These are phyloP conservation scores for Leptosomus discolor DNA, from an alignment of 2,113 vertebrate species.

Conservation along the genomic window DNA sequence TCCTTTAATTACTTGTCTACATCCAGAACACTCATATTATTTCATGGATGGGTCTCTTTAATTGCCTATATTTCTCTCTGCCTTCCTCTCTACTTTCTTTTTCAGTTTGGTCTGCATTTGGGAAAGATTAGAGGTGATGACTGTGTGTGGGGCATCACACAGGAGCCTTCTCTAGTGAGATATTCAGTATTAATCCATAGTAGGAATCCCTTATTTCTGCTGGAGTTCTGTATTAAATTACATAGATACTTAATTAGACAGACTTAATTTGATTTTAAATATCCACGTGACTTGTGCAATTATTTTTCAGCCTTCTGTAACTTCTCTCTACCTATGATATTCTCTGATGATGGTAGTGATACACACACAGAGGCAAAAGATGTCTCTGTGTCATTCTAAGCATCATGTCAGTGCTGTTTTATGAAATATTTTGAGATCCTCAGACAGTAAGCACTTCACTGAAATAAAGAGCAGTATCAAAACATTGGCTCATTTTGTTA, in stretches of 20 bases:
- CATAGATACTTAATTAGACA: slow-evolving; percentile 5
- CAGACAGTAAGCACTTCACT: not conserved
- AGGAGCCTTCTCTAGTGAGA: not conserved
- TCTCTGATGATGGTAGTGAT: not conserved
- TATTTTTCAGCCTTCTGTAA: not conserved
- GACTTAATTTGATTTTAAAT: slow-evolving; percentile 19
- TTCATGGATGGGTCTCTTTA: not conserved
- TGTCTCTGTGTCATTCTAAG: not conserved
- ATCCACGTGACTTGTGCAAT: not conserved
- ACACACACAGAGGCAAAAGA: not conserved
- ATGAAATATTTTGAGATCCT: not conserved
- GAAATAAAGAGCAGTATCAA: not conserved
- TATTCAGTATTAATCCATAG: not conserved
- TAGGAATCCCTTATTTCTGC: not conserved
- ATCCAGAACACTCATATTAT: not conserved
- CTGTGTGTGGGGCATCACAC: not conserved
- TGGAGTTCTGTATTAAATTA: not conserved
- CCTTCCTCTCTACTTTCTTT: not conserved
- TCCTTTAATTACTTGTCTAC: not conserved
- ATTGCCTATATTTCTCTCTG: not conserved
- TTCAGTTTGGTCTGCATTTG: not conserved
- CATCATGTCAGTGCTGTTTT: not conserved
- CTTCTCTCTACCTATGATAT: not conserved
- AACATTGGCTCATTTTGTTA: not conserved
- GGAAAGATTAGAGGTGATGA: not conserved